These are phyloP conservation scores for Apteryx mantelli DNA, from an alignment of 2,113 vertebrate species.

Conservation along the genomic window DNA sequence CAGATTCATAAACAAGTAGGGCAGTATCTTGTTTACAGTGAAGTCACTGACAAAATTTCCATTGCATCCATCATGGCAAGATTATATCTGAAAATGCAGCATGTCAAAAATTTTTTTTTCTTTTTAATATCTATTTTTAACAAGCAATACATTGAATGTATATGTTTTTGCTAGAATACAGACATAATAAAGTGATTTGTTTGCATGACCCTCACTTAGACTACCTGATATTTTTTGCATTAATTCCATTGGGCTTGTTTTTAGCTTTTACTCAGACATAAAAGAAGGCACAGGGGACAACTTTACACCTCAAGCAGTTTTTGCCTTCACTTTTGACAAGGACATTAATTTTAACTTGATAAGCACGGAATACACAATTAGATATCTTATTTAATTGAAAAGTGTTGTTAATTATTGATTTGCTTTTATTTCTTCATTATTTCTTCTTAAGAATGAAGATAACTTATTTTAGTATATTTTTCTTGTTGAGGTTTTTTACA, in stretches of 20 bases:
- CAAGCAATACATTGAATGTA: background rate
- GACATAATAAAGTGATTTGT: background rate
- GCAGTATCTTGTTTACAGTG: background rate
- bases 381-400: background rate
- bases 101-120: background rate
- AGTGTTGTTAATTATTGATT: background rate
- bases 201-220: background rate
- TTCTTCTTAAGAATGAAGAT: background rate
- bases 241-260: background rate
- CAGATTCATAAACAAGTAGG: background rate
- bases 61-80: background rate
- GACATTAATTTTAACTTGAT: background rate
- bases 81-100: background rate
- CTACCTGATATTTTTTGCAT: background rate
- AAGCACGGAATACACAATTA: background rate
- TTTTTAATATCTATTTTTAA: background rate
- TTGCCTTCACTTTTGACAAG: background rate
- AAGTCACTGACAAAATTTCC: background rate
- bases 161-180: fast-evolving
- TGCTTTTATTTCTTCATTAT: background rate
- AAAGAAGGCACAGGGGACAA: background rate
- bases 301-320: background rate
- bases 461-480: background rate
- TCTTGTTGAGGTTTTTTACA: background rate
- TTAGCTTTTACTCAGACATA: background rate